phyloP scores from a whole-genome alignment of 2,113 vertebrate genomes.

The Pampusana beccarii region DNA sequence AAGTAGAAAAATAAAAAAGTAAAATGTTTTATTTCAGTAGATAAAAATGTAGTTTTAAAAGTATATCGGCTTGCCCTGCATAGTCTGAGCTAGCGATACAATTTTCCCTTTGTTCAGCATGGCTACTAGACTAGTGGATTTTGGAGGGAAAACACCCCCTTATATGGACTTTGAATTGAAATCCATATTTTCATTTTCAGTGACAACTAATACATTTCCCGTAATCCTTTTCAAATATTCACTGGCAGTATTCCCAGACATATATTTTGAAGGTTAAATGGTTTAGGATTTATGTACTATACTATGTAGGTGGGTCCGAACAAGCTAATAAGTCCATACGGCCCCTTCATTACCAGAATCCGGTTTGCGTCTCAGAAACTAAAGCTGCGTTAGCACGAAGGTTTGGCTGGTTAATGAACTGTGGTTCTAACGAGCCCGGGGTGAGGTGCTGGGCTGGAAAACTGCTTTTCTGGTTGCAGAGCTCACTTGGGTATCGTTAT shows the following conservation, averaged over 20 bases:
- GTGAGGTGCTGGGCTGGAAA: background rate
- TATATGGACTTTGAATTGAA: background rate
- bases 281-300: slow-evolving; percentile 35
- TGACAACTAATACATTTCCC: slow-evolving; percentile 29
- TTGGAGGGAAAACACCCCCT: background rate
- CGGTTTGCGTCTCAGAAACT: background rate
- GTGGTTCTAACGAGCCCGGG: background rate
- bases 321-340: background rate
- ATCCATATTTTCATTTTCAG: slow-evolving; percentile 57
- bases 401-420: background rate
- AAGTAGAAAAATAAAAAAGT: slow-evolving; percentile 46
- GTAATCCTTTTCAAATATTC: slow-evolving; percentile 45
- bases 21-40: slow-evolving; percentile 51
- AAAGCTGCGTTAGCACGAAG: fast-evolving
- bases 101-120: background rate
- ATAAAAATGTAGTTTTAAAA: slow-evolving; percentile 36
- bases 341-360: background rate
- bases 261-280: slow-evolving; percentile 47
- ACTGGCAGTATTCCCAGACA: background rate
- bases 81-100: slow-evolving; percentile 7
- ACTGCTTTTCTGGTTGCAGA: background rate
- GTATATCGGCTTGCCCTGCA: background rate
- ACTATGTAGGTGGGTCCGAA: background rate
- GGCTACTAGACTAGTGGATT: background rate
- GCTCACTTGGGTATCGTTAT: background rate